Conservation (phyloP, 2,888 invertebrate genomes). For the Rhogogaster chlorosoma region DNA sequence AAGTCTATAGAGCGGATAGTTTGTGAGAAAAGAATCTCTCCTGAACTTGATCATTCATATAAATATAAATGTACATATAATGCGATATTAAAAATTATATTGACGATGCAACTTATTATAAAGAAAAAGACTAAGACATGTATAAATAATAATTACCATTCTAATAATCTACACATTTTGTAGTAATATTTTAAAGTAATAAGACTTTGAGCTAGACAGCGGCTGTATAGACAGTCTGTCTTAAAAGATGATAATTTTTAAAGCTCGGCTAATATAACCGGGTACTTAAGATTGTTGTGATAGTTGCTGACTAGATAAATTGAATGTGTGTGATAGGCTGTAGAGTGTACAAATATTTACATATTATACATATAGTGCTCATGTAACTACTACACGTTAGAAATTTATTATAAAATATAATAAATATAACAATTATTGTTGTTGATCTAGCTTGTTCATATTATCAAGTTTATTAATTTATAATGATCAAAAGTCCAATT, state of each 20-base stretch:
- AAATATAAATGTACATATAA: constrained; percentile 35
- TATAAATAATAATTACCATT: constrained; percentile 45
- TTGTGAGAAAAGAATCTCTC: constrained; percentile 22
- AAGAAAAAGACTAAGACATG: constrained; percentile 44
- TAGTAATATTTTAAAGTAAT: constrained; percentile 26
- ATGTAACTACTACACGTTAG: constrained; percentile 31
- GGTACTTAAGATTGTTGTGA: constrained; percentile 42
- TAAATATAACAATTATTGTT: constrained; percentile 41
- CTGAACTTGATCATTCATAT: constrained; percentile 9
- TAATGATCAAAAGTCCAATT: not conserved
- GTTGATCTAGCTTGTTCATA: constrained; percentile 40
- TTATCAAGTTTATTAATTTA: not conserved
- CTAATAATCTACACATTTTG: constrained; percentile 46
- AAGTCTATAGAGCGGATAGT: not conserved
- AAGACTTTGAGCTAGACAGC: constrained; percentile 30
- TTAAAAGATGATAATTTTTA: constrained; percentile 29
- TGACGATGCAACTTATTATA: constrained; percentile 33
- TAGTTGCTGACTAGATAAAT: constrained; percentile 52
- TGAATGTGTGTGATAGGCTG: constrained; percentile 49
- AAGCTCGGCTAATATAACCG: constrained; percentile 38
- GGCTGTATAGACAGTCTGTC: constrained; percentile 24
- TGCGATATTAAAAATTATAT: constrained; percentile 35
- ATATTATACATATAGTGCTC: constrained; percentile 11
- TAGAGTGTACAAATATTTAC: constrained; percentile 46
- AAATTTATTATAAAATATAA: constrained; percentile 32